These are phyloP conservation scores for Chloebia gouldiae DNA, from an alignment of 2,113 vertebrate genomes.

Conservation along the genomic window DNA sequence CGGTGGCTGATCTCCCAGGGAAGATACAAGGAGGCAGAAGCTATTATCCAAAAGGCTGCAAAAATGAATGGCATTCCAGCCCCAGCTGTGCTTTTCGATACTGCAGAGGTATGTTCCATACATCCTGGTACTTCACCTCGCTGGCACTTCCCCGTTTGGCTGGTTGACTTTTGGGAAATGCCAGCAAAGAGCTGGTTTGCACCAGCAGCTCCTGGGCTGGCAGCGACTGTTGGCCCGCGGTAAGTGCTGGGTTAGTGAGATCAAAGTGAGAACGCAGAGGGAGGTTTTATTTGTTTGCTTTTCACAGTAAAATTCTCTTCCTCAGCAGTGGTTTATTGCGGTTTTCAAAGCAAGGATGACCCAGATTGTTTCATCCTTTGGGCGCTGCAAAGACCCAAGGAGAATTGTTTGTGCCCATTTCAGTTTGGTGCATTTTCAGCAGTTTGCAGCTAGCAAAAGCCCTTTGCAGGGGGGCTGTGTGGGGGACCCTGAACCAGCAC, in stretches of 20 bases:
- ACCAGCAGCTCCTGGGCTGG: not conserved
- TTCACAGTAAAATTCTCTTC: not conserved
- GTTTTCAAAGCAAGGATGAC: constrained; percentile 5
- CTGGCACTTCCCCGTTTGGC: not conserved
- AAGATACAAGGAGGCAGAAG: constrained; percentile 84
- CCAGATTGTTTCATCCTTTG: not conserved
- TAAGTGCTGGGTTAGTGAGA: not conserved
- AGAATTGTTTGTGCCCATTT: not conserved
- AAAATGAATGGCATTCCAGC: constrained; percentile 75
- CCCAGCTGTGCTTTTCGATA: constrained; percentile 75
- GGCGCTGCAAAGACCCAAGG: not conserved
- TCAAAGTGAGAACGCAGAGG: not conserved
- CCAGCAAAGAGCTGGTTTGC: not conserved
- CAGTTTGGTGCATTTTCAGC: rapidly evolving
- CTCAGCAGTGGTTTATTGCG: not conserved
- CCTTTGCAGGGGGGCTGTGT: not conserved
- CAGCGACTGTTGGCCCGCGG: not conserved
- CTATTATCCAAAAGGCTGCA: constrained; percentile 83
- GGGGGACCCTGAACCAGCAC: not conserved
- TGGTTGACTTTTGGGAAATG: not conserved
- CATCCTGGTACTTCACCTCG: not conserved
- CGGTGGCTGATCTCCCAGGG: constrained; percentile 90
- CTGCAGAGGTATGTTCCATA: constrained; percentile 70
- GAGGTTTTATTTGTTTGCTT: not conserved
- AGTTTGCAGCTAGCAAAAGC: not conserved